Evolutionary conservation across 2,113 vertebrate species (phyloP).

Genomic region (Oryzias woworae): DNA sequence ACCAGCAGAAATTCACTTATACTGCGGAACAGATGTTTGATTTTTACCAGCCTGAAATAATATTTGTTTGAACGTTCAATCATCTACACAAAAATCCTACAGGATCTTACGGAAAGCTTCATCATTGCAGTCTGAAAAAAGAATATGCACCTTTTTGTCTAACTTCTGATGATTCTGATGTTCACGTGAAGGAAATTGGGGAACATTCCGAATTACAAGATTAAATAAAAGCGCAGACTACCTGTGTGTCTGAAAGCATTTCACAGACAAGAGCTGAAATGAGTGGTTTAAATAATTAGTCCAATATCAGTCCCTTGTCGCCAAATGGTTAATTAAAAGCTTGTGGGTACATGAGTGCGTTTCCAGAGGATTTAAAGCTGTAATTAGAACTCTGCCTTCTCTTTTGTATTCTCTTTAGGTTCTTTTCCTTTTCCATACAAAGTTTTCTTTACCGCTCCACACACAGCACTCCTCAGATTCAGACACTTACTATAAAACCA

Average conservation of each 20-base stretch:
- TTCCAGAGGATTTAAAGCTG: conserved; percentile 71
- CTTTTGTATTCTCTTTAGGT: conserved; percentile 20
- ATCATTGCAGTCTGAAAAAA: too few relatives aligned
- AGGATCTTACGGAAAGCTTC: too few relatives aligned
- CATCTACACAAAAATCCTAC: background rate
- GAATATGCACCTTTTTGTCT: too few relatives aligned
- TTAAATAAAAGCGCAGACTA: conserved; percentile 37
- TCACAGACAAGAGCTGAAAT: conserved; percentile 41
- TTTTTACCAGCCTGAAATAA: conserved; percentile 6
- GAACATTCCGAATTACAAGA: conserved; percentile 50
- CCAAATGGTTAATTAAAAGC: conserved; percentile 75
- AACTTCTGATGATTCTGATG: too few relatives aligned
- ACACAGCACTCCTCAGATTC: background rate
- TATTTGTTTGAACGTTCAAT: background rate
- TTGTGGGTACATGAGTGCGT: conserved; percentile 43
- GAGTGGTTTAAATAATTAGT: conserved; percentile 71
- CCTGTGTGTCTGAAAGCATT: conserved; percentile 36
- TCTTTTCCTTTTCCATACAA: conserved; percentile 31
- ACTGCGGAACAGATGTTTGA: conserved; percentile 19
- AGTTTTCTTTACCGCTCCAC: background rate
- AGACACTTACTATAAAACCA: too few relatives aligned
- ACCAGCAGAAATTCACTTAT: background rate
- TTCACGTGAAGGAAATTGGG: background rate
- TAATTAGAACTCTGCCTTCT: conserved; percentile 70
- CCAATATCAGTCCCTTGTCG: conserved; percentile 62